Conservation (phyloP, 2,797 vertebrate genomes). For the Epinephelus malabaricus region DNA sequence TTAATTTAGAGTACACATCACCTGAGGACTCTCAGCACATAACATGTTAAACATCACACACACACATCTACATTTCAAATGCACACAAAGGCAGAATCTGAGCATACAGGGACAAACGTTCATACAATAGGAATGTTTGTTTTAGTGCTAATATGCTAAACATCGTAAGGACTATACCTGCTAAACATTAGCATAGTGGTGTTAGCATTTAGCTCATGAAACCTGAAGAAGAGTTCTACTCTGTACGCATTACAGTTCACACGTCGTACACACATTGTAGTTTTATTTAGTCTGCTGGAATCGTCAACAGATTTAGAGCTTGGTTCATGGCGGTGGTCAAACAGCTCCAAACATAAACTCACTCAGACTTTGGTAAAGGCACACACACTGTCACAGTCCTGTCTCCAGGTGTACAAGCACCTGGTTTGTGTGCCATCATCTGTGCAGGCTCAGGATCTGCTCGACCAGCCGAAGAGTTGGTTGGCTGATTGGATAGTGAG, state of each 20-base stretch:
- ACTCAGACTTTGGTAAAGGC: constrained; percentile 32
- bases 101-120: neutral
- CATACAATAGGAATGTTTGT: neutral
- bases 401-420: neutral
- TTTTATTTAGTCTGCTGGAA: neutral
- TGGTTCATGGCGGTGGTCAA: neutral
- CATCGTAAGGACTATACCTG: neutral
- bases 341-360: neutral
- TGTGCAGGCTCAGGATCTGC: constrained; percentile 71
- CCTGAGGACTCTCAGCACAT: neutral
- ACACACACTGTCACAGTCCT: constrained; percentile 21
- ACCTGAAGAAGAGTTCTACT: neutral
- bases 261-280: neutral
- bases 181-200: neutral
- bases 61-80: neutral
- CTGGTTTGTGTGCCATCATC: constrained; percentile 10
- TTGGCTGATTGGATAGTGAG: constrained; percentile 83
- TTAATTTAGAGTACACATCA: neutral
- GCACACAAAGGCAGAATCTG: neutral
- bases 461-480: constrained; percentile 75
- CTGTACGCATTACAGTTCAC: neutral
- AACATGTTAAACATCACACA: neutral
- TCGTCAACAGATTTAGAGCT: neutral
- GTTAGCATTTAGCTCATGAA: neutral
- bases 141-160: neutral